Evolutionary conservation across 2,113 vertebrate genomes (phyloP), one percentile per base, ranked within the genome.

Genomic region (Cervus canadensis): DNA sequence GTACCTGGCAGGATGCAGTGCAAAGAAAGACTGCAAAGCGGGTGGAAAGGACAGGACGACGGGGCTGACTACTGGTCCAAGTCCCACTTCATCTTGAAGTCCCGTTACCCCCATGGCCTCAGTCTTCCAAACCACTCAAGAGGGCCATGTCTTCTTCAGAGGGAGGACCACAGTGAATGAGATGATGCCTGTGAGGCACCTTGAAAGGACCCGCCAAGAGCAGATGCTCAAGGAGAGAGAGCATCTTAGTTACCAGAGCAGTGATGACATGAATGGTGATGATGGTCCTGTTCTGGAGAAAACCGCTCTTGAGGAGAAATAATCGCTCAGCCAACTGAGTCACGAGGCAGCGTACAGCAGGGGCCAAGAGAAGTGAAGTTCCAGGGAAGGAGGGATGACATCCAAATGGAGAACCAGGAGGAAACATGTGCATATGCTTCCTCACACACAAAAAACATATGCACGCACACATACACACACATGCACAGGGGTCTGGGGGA

Each of bases 191-290:
- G 5, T 0, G 9, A 85, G 9, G 78, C 9, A 1, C 76, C 82
- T 36, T 11, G 56, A 45, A 36, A 28, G 4, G 60, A 36, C 40
- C 19, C 4, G 11, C 40, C 17, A 23, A n/a, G 45, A 59, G 26
- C 30, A 79, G 64, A 33, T 5, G 50, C 57, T 7, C 60, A 2
- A 15, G 17, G 64, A 1, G 2, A 50, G 15, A 6, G 8, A 30
- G 7, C 15, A 1, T 14, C 50, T 16, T 45, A 28, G 64, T 21
- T 13, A 7, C 28, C 40, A 2, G 40, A 16, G 5, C 25, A n/a
- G 15, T 3, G 15, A 23, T 12, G 9, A 17, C 2, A 6, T 1
- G 10, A 33, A 15, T 0, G 1, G 12, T 43, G 13, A 28, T 5
- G 21, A 5, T 1, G 2, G n/a, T 17, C 7, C 23, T 23, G 0